Evolutionary conservation across 1,140 invertebrate species (phyloP), one percentile per base, ranked within the genome.

Genomic region (Diuraphis noxia): DNA sequence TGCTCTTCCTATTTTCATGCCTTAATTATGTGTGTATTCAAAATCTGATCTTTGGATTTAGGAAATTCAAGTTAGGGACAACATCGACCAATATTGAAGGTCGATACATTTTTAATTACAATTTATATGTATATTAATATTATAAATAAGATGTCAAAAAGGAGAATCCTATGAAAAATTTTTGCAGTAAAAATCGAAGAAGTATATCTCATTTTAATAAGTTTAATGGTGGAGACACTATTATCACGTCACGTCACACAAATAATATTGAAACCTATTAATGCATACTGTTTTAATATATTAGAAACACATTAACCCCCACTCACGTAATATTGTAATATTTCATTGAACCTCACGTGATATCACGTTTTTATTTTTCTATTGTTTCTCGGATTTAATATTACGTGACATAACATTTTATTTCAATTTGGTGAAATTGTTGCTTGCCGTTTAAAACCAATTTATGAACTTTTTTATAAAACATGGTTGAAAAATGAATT

Each of bases 181-280:
- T n/a, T n/a, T n/a, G n/a, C n/a, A n/a, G n/a, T n/a, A n/a, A n/a
- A n/a, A n/a, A n/a, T n/a, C n/a, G n/a, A n/a, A n/a, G n/a, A n/a
- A n/a, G n/a, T n/a, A n/a, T n/a, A n/a, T n/a, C n/a, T n/a, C n/a
- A n/a, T n/a, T n/a, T n/a, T n/a, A n/a, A n/a, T n/a, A n/a, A n/a
- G n/a, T n/a, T n/a, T n/a, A n/a, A n/a, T n/a, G n/a, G n/a, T n/a
- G 21, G 79, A 81, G 21, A 81, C 79, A 81, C 79, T 81, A 81
- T 81, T 81, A 81, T 81, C 79, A 81, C 79, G 79, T 81, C 79
- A 81, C 38, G 36, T 81, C 79, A 81, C 79, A 81, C 38, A 21
- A 81, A 23, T 81, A 40, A 81, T 40, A 81, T 81, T 79, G 72
- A 79, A 79, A 79, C 34, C 72, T 79, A 79, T 79, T 79, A 79